Conservation (phyloP, 2,888 invertebrate genomes). For the Cataglyphis livida region DNA sequence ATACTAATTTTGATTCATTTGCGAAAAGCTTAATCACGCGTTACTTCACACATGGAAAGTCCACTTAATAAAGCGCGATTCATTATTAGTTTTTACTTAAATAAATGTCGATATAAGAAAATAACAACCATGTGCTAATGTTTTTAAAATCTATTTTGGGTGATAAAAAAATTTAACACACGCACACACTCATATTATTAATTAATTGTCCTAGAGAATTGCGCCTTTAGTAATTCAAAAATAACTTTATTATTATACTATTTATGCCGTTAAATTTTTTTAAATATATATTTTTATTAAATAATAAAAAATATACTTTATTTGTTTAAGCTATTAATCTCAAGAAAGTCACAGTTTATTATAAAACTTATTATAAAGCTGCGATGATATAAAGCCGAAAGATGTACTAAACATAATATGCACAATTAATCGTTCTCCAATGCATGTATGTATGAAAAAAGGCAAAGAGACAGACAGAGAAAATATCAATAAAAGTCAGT, state of each 20-base stretch:
- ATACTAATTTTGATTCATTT: slow-evolving; percentile 39
- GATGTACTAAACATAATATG: background rate
- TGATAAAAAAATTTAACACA: background rate
- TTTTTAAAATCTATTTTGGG: background rate
- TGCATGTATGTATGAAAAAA: background rate
- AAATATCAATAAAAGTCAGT: background rate
- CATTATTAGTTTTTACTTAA: background rate
- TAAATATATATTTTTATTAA: background rate
- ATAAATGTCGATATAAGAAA: background rate
- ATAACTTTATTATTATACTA: background rate
- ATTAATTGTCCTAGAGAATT: background rate
- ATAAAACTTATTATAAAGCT: background rate
- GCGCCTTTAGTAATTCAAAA: background rate
- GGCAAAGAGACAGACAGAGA: background rate
- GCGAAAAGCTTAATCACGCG: background rate
- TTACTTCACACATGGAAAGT: background rate
- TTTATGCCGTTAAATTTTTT: background rate
- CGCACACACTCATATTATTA: background rate
- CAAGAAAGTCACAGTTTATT: background rate
- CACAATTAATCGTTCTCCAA: slow-evolving; percentile 14
- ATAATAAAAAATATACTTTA: background rate
- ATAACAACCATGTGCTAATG: background rate
- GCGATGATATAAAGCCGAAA: background rate
- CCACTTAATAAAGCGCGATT: background rate
- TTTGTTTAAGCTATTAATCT: background rate